These are phyloP conservation scores for Alloscopus bannaensis DNA, from an alignment of 2,888 invertebrate genomes.

Conservation along the genomic window DNA sequence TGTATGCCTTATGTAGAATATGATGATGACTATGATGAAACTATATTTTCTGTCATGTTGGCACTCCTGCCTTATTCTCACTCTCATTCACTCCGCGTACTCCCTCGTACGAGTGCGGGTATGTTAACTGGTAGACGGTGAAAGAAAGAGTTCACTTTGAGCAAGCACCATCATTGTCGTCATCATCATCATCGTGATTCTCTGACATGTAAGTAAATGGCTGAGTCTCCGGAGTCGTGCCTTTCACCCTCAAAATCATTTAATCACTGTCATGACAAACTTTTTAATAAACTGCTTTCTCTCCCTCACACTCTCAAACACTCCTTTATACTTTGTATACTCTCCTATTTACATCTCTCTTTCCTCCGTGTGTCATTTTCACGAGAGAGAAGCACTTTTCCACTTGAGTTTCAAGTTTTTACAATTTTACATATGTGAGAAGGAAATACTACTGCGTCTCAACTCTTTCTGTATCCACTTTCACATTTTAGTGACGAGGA, in stretches of 20 bases:
- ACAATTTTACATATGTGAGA: too few species aligned
- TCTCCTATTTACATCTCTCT: background rate
- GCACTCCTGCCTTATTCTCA: background rate
- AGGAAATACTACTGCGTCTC: background rate
- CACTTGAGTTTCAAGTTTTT: too few species aligned
- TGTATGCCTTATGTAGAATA: too few species aligned
- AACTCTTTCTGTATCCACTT: background rate
- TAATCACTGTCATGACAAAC: slow-evolving; percentile 67
- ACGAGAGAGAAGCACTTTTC: background rate
- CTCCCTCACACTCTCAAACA: slow-evolving; percentile 2
- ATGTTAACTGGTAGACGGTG: too few species aligned
- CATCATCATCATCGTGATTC: slow-evolving; percentile 33
- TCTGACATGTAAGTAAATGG: slow-evolving; percentile 61
- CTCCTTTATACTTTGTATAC: background rate
- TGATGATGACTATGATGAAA: too few species aligned
- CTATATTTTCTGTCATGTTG: too few species aligned
- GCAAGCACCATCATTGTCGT: too few species aligned
- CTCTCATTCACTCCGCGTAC: background rate
- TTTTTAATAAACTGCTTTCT: slow-evolving; percentile 62
- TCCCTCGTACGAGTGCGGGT: slow-evolving; percentile 6
- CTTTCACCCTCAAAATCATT: slow-evolving; percentile 65
- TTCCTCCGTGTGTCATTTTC: background rate
- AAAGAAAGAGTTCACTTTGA: slow-evolving; percentile 25
- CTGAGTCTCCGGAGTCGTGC: slow-evolving; percentile 60
- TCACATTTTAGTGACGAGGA: too few species aligned